Evolutionary conservation across 35 echinoderm and acorn worm genomes (phyloP).

Genomic region (Lytechinus pictus): DNA sequence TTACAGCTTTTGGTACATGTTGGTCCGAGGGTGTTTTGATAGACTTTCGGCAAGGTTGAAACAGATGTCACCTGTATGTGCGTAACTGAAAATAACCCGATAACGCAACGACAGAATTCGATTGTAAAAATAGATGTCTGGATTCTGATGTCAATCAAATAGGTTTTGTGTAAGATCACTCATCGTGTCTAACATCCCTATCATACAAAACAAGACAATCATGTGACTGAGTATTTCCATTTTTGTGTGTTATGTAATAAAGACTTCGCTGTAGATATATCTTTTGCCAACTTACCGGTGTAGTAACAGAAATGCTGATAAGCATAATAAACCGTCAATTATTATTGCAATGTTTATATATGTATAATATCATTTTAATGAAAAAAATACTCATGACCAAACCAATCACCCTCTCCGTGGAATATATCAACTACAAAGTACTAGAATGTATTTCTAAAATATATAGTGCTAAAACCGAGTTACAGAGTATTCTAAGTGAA

Average conservation of each 20-base stretch:
- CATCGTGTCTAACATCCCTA: no score
- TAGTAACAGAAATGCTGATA: neutral
- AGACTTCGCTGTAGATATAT: neutral
- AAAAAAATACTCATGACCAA: neutral
- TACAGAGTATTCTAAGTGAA: neutral
- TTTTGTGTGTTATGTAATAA: neutral
- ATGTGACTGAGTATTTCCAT: neutral
- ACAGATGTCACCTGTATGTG: neutral
- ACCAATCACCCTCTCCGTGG: neutral
- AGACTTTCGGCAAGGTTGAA: neutral
- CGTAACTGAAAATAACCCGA: neutral
- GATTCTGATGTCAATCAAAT: neutral
- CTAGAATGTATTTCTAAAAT: neutral
- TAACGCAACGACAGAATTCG: neutral
- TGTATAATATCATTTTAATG: neutral
- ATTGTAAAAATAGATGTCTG: neutral
- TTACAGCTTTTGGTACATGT: no score
- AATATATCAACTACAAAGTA: neutral
- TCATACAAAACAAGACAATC: neutral
- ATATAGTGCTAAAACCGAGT: neutral
- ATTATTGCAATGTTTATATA: neutral
- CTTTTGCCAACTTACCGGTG: neutral
- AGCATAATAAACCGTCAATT: neutral
- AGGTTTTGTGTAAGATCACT: neutral
- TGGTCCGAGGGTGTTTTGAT: neutral